Evolutionary conservation across 2,888 invertebrate species (phyloP).

Genomic region (Chrysodeixis includens): DNA sequence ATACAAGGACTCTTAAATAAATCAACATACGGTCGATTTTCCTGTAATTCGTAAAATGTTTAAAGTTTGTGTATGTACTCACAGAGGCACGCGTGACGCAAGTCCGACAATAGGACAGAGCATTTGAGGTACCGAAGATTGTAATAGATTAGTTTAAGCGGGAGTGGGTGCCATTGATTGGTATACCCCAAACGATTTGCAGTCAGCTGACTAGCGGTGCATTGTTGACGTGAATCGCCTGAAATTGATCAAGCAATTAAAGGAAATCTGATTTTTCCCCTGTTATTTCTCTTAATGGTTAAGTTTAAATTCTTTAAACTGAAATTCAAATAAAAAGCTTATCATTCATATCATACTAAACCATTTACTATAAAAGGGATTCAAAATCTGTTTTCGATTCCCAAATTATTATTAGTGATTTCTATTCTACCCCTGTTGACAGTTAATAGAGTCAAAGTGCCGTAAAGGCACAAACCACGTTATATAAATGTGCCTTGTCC

Average conservation of each 20-base stretch:
- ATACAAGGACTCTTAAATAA: constrained; percentile 9
- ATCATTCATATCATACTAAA: too few relatives aligned
- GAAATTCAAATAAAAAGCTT: too few relatives aligned
- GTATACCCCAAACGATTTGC: constrained; percentile 5
- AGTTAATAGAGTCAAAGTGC: background rate
- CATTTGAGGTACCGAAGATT: constrained; percentile 42
- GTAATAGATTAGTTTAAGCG: constrained; percentile 38
- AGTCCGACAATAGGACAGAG: constrained; percentile 44
- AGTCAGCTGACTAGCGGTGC: background rate
- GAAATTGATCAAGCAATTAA: background rate
- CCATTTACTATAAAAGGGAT: too few relatives aligned
- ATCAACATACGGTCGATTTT: constrained; percentile 9
- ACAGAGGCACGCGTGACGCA: constrained; percentile 43
- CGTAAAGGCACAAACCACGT: background rate
- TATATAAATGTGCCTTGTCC: background rate
- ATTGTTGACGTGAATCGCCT: background rate
- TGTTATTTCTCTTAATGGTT: too few relatives aligned
- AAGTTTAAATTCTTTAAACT: too few relatives aligned
- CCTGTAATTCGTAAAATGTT: background rate
- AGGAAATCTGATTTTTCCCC: background rate
- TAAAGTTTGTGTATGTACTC: constrained; percentile 21
- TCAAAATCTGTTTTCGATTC: too few relatives aligned
- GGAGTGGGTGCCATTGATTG: constrained; percentile 21
- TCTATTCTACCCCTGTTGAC: too few relatives aligned
- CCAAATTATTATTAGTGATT: too few relatives aligned